A percentile compares a stretch with the other conserved stretches of the same genome.
Evolutionary conservation across 2,888 invertebrate genomes (phyloP).

Genomic region (Yponomeuta sedellus): DNA sequence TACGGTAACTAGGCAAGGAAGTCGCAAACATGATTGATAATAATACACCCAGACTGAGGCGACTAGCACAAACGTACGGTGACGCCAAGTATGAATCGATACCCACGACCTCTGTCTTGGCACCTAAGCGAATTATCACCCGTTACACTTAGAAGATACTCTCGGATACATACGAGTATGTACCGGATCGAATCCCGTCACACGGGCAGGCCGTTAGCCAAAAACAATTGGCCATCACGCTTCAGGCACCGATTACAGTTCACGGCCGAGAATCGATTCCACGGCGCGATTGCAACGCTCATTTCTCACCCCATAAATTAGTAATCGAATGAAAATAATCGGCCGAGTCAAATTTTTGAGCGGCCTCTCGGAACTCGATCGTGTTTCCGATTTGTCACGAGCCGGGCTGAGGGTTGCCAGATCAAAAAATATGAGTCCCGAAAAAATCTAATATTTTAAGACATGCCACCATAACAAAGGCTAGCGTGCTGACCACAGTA

Average conservation of each 20-base stretch:
- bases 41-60: too few species aligned
- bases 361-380: constrained; percentile 39
- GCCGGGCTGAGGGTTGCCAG: background rate
- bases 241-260: constrained; percentile 23
- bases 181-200: background rate
- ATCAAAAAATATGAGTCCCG: too few species aligned
- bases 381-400: background rate
- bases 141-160: background rate
- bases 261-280: constrained; percentile 49
- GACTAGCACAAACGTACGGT: too few species aligned
- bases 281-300: constrained; percentile 52
- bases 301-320: constrained; percentile 72
- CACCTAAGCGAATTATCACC: too few species aligned
- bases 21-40: too few species aligned
- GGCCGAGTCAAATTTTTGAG: constrained; percentile 65
- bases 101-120: too few species aligned
- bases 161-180: background rate
- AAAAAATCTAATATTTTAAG: too few species aligned
- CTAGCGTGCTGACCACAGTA: too few species aligned
- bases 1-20: too few species aligned
- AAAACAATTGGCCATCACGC: constrained; percentile 15
- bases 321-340: constrained; percentile 69
- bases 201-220: constrained; percentile 2
- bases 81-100: too few species aligned
- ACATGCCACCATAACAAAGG: too few species aligned